Conservation (phyloP, 2,888 invertebrate genomes). For the Tuberolachnus salignus region DNA sequence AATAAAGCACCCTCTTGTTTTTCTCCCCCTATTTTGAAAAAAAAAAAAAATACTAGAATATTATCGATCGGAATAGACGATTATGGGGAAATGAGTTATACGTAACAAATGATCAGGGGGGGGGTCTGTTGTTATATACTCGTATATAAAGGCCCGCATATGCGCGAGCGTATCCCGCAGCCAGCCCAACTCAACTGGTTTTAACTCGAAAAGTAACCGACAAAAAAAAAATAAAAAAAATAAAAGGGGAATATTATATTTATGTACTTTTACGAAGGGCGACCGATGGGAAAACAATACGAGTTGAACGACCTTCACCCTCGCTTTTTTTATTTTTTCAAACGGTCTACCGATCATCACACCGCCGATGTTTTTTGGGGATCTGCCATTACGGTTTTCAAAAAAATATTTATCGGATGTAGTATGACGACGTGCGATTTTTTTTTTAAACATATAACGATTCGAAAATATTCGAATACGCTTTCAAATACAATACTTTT, state of each 20-base stretch:
- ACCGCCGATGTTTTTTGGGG: neutral
- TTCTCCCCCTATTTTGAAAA: neutral
- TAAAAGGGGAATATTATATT: constrained; percentile 1
- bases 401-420: too few species aligned
- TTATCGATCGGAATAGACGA: constrained; percentile 40
- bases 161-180: constrained; percentile 1
- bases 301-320: constrained; percentile 56
- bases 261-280: constrained; percentile 23
- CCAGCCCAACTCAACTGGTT: constrained; percentile 45
- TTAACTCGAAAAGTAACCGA: constrained; percentile 45
- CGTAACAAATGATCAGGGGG: constrained; percentile 13
- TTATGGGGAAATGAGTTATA: constrained; percentile 16
- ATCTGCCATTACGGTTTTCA: too few species aligned
- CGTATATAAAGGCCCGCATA: constrained; percentile 34
- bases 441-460: too few species aligned
- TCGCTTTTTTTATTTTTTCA: constrained; percentile 27
- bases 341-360: constrained; percentile 42
- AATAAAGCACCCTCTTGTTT: too few species aligned
- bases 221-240: constrained; percentile 26
- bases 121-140: constrained; percentile 17
- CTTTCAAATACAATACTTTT: too few species aligned
- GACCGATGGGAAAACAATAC: constrained; percentile 8
- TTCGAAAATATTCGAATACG: too few species aligned
- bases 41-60: constrained; percentile 5
- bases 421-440: too few species aligned